A percentile compares a stretch with the other conserved stretches of the same genome.
phyloP scores from a whole-genome alignment of 2,113 vertebrate genomes.

The Numenius arquata region DNA sequence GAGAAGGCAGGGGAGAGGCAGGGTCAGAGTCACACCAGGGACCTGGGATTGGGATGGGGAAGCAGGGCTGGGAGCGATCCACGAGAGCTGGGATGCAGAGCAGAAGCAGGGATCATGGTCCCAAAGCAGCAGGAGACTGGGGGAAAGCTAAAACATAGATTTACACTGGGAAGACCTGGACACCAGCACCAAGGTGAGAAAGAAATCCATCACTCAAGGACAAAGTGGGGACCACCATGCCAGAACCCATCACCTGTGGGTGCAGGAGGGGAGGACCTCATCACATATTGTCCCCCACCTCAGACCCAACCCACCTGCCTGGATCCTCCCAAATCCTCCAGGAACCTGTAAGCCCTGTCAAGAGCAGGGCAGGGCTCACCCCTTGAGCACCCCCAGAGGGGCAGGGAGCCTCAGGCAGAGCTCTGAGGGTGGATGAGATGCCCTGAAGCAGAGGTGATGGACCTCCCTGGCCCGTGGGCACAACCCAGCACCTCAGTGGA shows the following conservation, averaged over 20 bases:
- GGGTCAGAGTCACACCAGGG: slow-evolving; percentile 14
- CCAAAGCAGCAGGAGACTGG: not conserved
- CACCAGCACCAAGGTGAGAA: not conserved
- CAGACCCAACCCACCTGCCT: not conserved
- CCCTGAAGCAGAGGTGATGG: not conserved
- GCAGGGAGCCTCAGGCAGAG: not conserved
- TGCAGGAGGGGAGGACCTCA: not conserved
- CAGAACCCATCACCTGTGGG: not conserved
- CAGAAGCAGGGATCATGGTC: not conserved
- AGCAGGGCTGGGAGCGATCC: not conserved
- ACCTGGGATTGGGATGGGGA: not conserved
- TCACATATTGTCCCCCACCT: not conserved
- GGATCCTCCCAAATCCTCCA: not conserved
- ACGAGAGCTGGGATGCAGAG: not conserved
- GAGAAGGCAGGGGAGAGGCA: slow-evolving; percentile 52
- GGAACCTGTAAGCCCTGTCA: not conserved
- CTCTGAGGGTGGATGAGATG: not conserved
- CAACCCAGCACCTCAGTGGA: not conserved
- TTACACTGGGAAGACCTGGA: not conserved
- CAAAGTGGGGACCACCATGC: not conserved
- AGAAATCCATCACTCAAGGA: not conserved
- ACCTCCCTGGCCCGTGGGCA: not conserved
- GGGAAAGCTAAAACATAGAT: not conserved
- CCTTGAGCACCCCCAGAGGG: not conserved
- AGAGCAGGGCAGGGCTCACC: not conserved